phyloP scores from a whole-genome alignment of 2,113 vertebrate species.

The Dolichallabes microphthalmus region DNA sequence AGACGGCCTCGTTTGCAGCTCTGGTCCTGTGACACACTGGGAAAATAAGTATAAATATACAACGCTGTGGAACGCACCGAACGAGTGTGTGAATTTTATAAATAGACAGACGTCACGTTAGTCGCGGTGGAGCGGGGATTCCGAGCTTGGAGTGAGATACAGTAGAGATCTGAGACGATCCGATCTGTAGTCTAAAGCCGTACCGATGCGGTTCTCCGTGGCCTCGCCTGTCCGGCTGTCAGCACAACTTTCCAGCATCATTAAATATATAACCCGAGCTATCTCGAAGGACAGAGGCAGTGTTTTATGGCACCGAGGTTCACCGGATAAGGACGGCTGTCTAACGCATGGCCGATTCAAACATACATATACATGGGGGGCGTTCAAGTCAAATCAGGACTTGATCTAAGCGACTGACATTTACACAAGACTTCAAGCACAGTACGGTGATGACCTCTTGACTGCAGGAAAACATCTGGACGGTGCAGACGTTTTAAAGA shows the following conservation, averaged over 20 bases:
- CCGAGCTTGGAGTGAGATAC: background rate
- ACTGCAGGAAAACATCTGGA: too few species aligned
- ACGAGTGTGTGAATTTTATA: background rate
- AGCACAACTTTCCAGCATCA: constrained; percentile 11
- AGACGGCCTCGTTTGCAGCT: background rate
- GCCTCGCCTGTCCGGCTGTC: background rate
- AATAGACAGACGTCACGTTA: background rate
- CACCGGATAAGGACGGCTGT: constrained; percentile 8
- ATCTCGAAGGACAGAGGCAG: background rate
- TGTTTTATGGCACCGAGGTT: background rate
- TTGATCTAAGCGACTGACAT: too few species aligned
- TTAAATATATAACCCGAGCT: constrained; percentile 26
- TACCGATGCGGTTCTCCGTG: background rate
- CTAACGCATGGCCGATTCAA: background rate
- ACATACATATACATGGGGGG: too few species aligned
- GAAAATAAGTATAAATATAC: background rate
- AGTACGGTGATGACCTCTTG: too few species aligned
- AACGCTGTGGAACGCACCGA: background rate
- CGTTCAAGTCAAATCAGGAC: too few species aligned
- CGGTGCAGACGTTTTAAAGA: too few species aligned
- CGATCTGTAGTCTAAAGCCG: background rate
- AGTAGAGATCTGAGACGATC: background rate
- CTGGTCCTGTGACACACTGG: background rate
- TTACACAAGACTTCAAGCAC: too few species aligned
- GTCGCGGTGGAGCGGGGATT: background rate